phyloP scores from a whole-genome alignment of 2,113 vertebrate genomes.

The Ornithorhynchus anatinus region DNA sequence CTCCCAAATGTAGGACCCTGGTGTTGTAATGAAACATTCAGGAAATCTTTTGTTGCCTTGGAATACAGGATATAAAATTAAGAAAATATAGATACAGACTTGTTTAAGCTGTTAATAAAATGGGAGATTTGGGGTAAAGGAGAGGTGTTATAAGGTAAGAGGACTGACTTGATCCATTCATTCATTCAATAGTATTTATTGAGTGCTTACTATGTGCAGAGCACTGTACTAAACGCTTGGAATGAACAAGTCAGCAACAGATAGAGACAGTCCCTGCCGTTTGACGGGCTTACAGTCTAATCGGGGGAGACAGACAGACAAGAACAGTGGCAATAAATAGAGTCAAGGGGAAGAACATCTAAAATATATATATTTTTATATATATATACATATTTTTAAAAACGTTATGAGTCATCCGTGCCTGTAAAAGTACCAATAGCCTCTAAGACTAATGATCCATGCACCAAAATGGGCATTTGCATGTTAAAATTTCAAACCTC shows the following conservation, averaged over 20 bases:
- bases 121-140: neutral
- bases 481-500: constrained; percentile 9
- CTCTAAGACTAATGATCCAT: neutral
- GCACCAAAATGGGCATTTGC: neutral
- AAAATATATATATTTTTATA: too few species aligned
- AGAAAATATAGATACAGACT: too few species aligned
- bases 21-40: neutral
- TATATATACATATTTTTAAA: neutral
- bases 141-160: fast-evolving
- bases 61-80: neutral
- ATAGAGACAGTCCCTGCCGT: too few species aligned
- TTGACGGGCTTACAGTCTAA: too few species aligned
- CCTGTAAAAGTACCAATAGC: neutral
- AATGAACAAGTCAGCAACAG: too few species aligned
- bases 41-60: constrained; percentile 2
- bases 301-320: too few species aligned
- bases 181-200: too few species aligned
- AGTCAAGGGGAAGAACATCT: too few species aligned
- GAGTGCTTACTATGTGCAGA: too few species aligned
- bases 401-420: neutral
- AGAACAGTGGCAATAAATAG: too few species aligned
- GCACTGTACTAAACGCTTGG: too few species aligned
- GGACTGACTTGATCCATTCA: neutral
- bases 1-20: neutral
- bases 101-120: neutral